Base-by-base conservation (phyloP, 2,797 vertebrate species). In the Eospalax fontanierii region DNA sequence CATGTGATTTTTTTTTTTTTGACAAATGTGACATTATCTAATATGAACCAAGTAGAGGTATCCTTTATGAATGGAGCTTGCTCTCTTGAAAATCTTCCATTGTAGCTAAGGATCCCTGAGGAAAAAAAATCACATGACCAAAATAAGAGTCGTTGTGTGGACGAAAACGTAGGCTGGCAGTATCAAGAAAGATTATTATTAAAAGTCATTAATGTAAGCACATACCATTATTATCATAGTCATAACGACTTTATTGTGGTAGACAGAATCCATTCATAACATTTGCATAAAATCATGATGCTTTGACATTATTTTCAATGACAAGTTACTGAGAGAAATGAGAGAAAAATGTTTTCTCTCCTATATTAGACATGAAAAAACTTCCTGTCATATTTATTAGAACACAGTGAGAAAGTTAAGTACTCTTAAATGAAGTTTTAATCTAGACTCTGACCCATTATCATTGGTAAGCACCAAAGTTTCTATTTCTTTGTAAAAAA, bases 401-500 rank as follows among this genome's bases (percentile, higher is more conserved):
- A 95, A 54, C 7, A 28, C 24, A 94, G 15, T 22, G 4, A 83
- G 4, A 83, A 2, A 94, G 59, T 66, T 73, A 38, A 94, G 12
- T 18, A 38, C 6, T 95, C 12, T 80, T 75, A 0, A 81, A 87
- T 78, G 57, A 30, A 63, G 6, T 21, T 21, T 93, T 94, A 71
- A 80, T 81, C 90, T 88, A 95, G 68, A 85, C 30, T 0, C 35
- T 59, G 33, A 78, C 71, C 19, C 19, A 90, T 95, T 88, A 54
- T 94, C 70, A 83, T 70, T 86, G 46, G n/a, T 68, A 75, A 91
- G 57, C 57, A 63, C 28, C 75, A 80, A 91, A 78, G 26, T 87
- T 93, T 93, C 86, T 87, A 14, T 91, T 54, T 81, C 15, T 35
- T 2, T 92, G 40, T 38, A 89, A 71, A 92, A 59, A 59, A 94